Evolutionary conservation across 2,888 invertebrate genomes (phyloP), one percentile per base, ranked within the genome.

Genomic region (Nomada hirtipes): DNA sequence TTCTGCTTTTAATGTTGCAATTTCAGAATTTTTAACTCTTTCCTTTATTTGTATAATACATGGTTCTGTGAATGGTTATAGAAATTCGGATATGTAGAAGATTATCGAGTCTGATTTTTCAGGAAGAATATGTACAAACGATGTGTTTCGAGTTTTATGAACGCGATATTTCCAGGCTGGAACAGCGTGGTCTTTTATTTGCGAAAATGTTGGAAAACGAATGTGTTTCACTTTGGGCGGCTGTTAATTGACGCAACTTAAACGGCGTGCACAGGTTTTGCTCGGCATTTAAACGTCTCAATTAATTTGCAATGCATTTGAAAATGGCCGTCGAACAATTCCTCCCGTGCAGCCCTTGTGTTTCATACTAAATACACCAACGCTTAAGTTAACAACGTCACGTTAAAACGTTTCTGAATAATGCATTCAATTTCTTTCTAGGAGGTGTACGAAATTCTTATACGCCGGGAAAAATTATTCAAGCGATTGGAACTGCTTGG

Each of bases 211-310:
- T 2, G 26, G n/a, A 18, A 18, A 50, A 26, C 13, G 50, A 65
- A 29, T 13, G 42, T 29, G 42, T 42, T n/a, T 50, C 50, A 65
- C n/a, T 50, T 29, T 13, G 29, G 10, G 26, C 18, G 47, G 26
- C 18, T 20, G 50, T 64, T 64, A 50, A 64, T 64, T 64, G 64
- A 64, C 26, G 26, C 64, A n/a, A 26, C 50, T 64, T 64, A 64
- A 64, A 26, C 26, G 50, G 23, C 64, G 2, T 10, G 23, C 11
- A 23, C 44, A 47, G 20, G 13, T 61, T 20, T 10, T 23, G 36
- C 47, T 18, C 18, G 3, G 50, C 47, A 15, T 23, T 44, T 44
- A 15, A 63, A 23, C 47, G 47, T 29, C 42, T 26, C 26, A 18
- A 64, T 64, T 64, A 64, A 47, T 50, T 64, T 64, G 10, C 47